Conservation (phyloP, 1,140 invertebrate genomes). For the Plectrocnemia conspersa region DNA sequence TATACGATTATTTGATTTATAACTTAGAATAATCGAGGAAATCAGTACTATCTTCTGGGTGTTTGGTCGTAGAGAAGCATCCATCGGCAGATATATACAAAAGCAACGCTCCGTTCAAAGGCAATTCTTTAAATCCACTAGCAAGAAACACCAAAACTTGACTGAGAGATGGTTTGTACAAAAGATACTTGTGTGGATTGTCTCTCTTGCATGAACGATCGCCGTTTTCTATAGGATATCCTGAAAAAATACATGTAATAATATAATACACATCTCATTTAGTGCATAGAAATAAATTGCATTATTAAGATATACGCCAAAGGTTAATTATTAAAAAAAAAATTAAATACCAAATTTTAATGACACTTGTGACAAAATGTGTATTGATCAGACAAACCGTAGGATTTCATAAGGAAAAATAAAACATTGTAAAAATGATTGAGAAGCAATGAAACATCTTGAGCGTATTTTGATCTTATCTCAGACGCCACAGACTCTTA, state of each 20-base stretch:
- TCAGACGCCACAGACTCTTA: too few species aligned
- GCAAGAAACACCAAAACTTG: conserved; percentile 91
- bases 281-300: too few species aligned
- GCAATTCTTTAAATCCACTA: conserved; percentile 91
- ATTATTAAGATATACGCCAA: too few species aligned
- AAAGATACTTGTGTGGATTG: conserved; percentile 95
- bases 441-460: too few species aligned
- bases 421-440: too few species aligned
- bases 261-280: too few species aligned
- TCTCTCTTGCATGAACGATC: conserved; percentile 65
- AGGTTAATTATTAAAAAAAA: too few species aligned
- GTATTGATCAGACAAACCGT: too few species aligned
- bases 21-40: neutral
- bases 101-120: conserved; percentile 82
- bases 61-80: conserved; percentile 80
- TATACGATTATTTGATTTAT: neutral
- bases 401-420: too few species aligned
- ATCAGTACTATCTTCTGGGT: conserved; percentile 75
- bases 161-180: conserved; percentile 92
- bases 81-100: conserved; percentile 94
- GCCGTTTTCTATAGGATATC: conserved; percentile 67
- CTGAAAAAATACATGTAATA: conserved; percentile 37
- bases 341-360: too few species aligned
- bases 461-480: too few species aligned
- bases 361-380: too few species aligned